Evolutionary conservation across 2,113 vertebrate species (phyloP), one percentile per base, ranked within the genome.

Genomic region (Pygoscelis antarcticus): DNA sequence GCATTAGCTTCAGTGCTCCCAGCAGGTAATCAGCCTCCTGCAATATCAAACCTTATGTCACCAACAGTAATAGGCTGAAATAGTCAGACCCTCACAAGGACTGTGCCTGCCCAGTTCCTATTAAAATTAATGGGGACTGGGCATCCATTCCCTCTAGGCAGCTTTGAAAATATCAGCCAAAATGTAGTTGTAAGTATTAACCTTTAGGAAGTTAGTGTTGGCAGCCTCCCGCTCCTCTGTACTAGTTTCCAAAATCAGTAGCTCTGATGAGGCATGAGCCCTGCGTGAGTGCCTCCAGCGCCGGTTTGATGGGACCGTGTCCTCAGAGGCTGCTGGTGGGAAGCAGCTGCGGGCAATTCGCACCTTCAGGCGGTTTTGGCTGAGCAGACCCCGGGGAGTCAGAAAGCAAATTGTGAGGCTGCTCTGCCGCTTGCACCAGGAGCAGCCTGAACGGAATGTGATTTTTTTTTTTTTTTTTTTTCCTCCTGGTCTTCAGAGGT

Each of bases 141-240:
- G 91, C 87, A 70, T 81, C 82, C 51, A 20, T 94, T 96, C 96
- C 94, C 97, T 85, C 68, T 64, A 91, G 95, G 91, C 89, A 93
- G 91, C 87, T 96, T 95, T 66, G 93, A 90, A 97, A 97, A 96
- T 97, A 97, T 20, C 94, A 97, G 96, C 95, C 96, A 96, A 93
- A 92, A 90, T 36, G 78, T 17, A 88, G 92, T 80, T 95, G 90
- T 93, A 66, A 96, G 93, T 90, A 92, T 96, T 97, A 97, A 96
- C 96, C 95, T 96, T 97, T 95, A 94, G 90, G 92, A 97, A 91
- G 95, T 96, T 93, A 74, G 95, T 96, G 81, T 95, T 97, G 97
- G 97, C 96, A 96, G 94, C 74, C 46, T 94, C 94, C 89, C 40
- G 6, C 83, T 16, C 52, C 93, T 94, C 61, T 5, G 25, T 11